phyloP scores from a whole-genome alignment of 2,797 vertebrate genomes.

The Microcaecilia unicolor region DNA sequence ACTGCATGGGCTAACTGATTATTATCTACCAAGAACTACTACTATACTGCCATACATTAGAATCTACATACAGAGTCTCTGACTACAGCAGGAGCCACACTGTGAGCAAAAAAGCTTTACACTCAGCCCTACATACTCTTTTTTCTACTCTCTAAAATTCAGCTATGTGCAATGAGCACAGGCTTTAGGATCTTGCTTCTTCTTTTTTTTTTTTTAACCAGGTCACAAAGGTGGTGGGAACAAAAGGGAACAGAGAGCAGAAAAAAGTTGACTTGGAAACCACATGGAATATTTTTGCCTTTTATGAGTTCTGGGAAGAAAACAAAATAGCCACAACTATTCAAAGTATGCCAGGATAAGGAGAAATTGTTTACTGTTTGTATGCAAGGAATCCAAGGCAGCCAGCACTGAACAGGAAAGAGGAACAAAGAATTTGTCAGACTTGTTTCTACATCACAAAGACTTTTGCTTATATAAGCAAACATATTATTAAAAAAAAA shows the following conservation, averaged over 20 bases:
- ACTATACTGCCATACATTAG: no score
- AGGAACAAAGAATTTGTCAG: slow-evolving; percentile 36
- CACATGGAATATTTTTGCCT: slow-evolving; percentile 49
- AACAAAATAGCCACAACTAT: slow-evolving; percentile 52
- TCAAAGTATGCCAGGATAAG: slow-evolving; percentile 56
- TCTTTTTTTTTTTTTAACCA: no score
- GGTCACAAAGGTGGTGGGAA: slow-evolving; percentile 44
- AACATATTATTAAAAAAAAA: no score
- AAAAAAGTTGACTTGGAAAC: slow-evolving; percentile 43
- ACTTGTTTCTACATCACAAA: neutral
- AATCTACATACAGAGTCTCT: neutral
- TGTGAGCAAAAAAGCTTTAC: neutral
- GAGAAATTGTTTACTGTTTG: slow-evolving; percentile 55
- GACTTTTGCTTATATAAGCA: slow-evolving; percentile 15
- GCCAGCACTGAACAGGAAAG: slow-evolving; percentile 29
- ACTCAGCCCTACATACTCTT: no score
- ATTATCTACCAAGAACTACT: no score
- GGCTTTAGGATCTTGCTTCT: no score
- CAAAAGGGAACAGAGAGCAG: slow-evolving; percentile 30
- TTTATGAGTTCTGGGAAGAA: slow-evolving; percentile 55
- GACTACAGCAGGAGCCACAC: neutral
- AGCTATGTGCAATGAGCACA: no score
- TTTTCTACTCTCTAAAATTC: no score
- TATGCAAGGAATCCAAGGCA: slow-evolving; percentile 48
- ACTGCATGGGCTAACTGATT: no score